These are phyloP conservation scores for Argyresthia albistria DNA, from an alignment of 2,888 invertebrate species.

Conservation along the genomic window DNA sequence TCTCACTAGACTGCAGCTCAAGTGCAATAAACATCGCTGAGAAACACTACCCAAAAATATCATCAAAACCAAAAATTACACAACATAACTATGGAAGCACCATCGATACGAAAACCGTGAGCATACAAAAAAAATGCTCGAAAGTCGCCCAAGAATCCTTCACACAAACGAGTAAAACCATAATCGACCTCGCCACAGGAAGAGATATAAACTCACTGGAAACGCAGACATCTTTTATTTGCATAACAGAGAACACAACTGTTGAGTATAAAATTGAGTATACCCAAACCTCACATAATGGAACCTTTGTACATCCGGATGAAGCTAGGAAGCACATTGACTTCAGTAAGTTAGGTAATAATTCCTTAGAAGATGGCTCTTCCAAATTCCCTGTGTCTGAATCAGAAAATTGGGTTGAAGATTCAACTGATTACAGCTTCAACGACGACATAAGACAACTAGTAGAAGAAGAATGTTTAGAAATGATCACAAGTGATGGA, in stretches of 20 bases:
- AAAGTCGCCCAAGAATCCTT: conserved; percentile 43
- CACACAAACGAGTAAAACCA: conserved; percentile 74
- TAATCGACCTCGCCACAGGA: conserved; percentile 34
- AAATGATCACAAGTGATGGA: too few relatives aligned
- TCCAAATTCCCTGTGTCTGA: conserved; percentile 30
- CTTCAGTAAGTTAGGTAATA: neutral
- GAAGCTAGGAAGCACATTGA: too few relatives aligned
- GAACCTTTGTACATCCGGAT: too few relatives aligned
- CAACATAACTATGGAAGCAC: conserved; percentile 7
- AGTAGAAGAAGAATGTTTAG: conserved; percentile 5
- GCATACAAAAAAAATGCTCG: conserved; percentile 18
- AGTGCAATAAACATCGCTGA: neutral
- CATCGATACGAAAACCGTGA: conserved; percentile 11
- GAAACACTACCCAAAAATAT: neutral
- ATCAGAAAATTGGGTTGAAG: conserved; percentile 23
- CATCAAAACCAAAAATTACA: conserved; percentile 9
- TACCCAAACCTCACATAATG: neutral
- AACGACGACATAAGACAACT: conserved; percentile 20
- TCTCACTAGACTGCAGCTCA: neutral
- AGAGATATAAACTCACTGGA: conserved; percentile 30
- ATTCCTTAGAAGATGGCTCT: conserved; percentile 29
- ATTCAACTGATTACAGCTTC: conserved; percentile 19
- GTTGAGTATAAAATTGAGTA: neutral
- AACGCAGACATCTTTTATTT: conserved; percentile 54
- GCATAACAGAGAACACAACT: conserved; percentile 30